Percentiles rank a stretch among this genome's conserved stretches.
phyloP scores from a whole-genome alignment of 2,888 invertebrate genomes.

The Frankliniella fusca region DNA sequence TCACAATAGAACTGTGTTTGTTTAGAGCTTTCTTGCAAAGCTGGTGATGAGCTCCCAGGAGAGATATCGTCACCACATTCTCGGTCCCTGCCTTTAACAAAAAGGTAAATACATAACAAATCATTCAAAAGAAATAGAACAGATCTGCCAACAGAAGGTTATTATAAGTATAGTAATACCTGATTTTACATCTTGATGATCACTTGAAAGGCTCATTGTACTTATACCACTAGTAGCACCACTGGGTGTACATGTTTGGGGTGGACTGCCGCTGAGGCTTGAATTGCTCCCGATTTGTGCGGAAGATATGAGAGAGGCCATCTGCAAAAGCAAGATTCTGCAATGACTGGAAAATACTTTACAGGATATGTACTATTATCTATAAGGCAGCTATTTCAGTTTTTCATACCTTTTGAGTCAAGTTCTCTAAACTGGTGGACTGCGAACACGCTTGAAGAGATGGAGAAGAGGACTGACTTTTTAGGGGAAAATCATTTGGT shows the following conservation, averaged over 20 bases:
- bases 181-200: neutral
- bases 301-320: neutral
- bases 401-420: neutral
- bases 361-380: no score
- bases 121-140: neutral
- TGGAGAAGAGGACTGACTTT: neutral
- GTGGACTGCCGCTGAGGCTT: neutral
- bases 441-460: neutral
- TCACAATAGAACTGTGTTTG: slow-evolving; percentile 6
- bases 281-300: slow-evolving; percentile 2
- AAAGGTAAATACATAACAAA: neutral
- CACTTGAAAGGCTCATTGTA: slow-evolving; percentile 2
- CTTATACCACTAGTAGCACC: neutral
- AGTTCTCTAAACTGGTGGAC: neutral
- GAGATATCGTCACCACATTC: neutral
- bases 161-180: neutral
- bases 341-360: neutral
- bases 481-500: neutral
- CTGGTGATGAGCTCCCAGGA: neutral
- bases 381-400: neutral
- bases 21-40: neutral
- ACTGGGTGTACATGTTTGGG: neutral
- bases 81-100: neutral
- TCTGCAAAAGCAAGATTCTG: neutral
- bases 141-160: neutral